Base-by-base conservation (phyloP, 2,888 invertebrate species). In the Xylocampa areola region DNA sequence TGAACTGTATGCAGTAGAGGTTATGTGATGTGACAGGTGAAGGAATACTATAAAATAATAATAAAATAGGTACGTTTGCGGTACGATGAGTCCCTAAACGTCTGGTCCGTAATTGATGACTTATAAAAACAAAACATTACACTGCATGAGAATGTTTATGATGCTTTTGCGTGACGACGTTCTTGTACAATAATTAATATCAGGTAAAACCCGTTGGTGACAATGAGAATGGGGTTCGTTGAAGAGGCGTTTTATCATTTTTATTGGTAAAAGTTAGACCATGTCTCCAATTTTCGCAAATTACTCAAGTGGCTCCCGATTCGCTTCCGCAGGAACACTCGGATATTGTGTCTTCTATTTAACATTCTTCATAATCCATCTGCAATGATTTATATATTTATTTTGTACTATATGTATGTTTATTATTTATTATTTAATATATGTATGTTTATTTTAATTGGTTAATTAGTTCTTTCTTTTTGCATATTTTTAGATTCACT, bases 151-250 rank as follows among this genome's bases (percentile, higher is more conserved):
- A 36, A 11, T 52, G 14, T 27, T 39, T 16, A 16, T 21, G 21
- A 13, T 47, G 19, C n/a, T 13, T 53, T 53, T 53, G 45, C 53
- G 45, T 37, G 13, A 37, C 11, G 11, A 43, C 11, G 14, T 33
- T 43, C 21, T 49, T 10, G 44, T 29, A 4, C 13, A 25, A 35
- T 47, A 47, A 39, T 32, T 11, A 32, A 37, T 16, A 50, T 16
- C 13, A 44, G 54, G 43, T 54, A 47, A 50, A 68, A 67, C 36
- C 43, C 32, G 17, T 54, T 35, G 30, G 36, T 35, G 36, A 53
- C 49, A 41, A 41, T 36, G 13, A 37, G 41, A 41, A 41, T 36
- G 13, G 33, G 41, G 30, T 36, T 32, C 27, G 17, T 45, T 40
- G 17, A 16, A 55, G 27, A 11, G n/a, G 21, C 29, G 30, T 27